These are phyloP conservation scores for Alexandromys fortis DNA, from an alignment of 2,113 vertebrate genomes.

Conservation along the genomic window DNA sequence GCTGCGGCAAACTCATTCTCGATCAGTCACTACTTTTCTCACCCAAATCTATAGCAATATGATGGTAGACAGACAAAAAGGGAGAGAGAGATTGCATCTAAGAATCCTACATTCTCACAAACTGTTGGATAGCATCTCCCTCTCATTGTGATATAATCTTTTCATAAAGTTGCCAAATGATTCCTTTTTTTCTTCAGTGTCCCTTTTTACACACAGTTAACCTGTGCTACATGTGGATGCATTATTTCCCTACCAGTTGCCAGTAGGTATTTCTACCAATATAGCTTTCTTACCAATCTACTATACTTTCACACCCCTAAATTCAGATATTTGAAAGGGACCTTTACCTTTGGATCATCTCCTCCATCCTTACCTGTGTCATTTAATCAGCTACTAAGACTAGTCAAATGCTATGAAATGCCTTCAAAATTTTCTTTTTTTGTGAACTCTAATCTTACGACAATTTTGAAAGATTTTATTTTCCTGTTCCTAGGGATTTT, in stretches of 20 bases:
- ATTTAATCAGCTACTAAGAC: conserved; percentile 14
- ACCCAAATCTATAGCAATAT: background rate
- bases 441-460: background rate
- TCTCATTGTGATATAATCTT: background rate
- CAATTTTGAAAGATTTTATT: background rate
- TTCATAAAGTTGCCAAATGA: background rate
- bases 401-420: conserved; percentile 11
- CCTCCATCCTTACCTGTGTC: background rate
- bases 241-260: background rate
- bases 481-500: background rate
- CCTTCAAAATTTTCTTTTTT: conserved; percentile 2
- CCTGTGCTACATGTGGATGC: background rate
- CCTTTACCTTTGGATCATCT: background rate
- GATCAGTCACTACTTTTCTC: background rate
- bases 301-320: background rate
- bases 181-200: background rate
- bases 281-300: background rate
- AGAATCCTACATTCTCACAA: background rate
- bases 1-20: background rate
- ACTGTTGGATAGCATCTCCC: background rate
- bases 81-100: background rate
- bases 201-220: background rate
- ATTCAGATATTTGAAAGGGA: background rate
- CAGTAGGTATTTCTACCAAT: background rate
- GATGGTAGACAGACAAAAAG: background rate